These are phyloP conservation scores for Drosophila equinoxialis DNA, from an alignment of 1,140 invertebrate species.

Conservation along the genomic window DNA sequence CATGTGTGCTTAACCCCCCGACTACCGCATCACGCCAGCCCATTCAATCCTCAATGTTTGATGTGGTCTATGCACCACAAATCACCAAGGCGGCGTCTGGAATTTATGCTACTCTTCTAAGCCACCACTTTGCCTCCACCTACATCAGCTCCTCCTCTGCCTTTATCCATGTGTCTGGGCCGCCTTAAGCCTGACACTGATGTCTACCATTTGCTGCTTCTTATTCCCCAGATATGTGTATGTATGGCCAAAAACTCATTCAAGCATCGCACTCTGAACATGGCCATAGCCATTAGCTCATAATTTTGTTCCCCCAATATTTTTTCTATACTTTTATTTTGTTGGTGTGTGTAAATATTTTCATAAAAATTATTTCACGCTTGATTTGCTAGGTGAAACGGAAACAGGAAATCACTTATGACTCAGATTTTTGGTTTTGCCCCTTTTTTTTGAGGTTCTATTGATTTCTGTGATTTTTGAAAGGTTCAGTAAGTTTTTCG, in stretches of 20 bases:
- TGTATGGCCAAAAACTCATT: conserved; percentile 34
- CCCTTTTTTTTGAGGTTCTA: conserved; percentile 43
- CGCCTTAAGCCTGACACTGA: conserved; percentile 75
- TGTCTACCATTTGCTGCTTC: conserved; percentile 58
- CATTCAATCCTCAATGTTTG: conserved; percentile 56
- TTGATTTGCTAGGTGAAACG: conserved; percentile 66
- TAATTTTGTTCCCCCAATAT: conserved; percentile 14
- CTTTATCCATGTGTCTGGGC: conserved; percentile 47
- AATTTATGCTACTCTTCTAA: conserved; percentile 71
- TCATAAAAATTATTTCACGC: conserved; percentile 74
- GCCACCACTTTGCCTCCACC: conserved; percentile 19
- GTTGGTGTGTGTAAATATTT: conserved; percentile 70
- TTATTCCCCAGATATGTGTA: conserved; percentile 4
- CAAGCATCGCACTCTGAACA: conserved; percentile 48
- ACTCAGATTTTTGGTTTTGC: conserved; percentile 58
- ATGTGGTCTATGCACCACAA: conserved; percentile 72
- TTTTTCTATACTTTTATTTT: conserved; percentile 32
- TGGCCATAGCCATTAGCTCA: conserved; percentile 60
- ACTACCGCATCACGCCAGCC: not conserved
- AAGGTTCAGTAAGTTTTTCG: conserved; percentile 61
- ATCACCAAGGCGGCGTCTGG: conserved; percentile 71
- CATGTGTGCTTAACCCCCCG: conserved; percentile 67
- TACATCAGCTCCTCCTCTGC: not conserved
- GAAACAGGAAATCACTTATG: conserved; percentile 76
- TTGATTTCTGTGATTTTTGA: conserved; percentile 63